phyloP scores from a whole-genome alignment of 1,140 invertebrate species.

The Sipha flava region DNA sequence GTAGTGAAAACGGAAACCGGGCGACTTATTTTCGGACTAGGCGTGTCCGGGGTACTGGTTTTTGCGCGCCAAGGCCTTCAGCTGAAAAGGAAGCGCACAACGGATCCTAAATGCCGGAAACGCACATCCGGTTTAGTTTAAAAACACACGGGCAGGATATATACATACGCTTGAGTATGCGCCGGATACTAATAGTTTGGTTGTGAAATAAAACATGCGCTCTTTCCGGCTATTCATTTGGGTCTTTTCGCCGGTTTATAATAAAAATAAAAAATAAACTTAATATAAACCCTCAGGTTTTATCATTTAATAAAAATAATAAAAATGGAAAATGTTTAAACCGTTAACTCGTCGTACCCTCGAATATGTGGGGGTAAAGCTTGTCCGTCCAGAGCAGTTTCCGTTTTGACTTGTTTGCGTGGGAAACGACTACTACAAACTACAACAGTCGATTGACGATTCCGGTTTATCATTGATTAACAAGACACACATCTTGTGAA shows the following conservation, averaged over 20 bases:
- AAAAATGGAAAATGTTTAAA: neutral
- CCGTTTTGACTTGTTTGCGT: slow-evolving; percentile 3
- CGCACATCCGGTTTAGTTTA: slow-evolving; percentile 15
- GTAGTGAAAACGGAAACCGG: slow-evolving; percentile 12
- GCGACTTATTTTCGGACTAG: slow-evolving; percentile 27
- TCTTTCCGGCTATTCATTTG: slow-evolving; percentile 21
- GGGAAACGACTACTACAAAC: neutral
- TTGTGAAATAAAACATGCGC: slow-evolving; percentile 1
- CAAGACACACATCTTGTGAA: neutral
- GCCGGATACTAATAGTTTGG: slow-evolving; percentile 11
- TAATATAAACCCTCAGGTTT: neutral
- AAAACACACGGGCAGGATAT: slow-evolving; percentile 28
- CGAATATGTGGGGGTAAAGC: neutral
- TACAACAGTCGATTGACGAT: neutral
- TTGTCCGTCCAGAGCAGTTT: neutral
- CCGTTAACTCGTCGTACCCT: neutral
- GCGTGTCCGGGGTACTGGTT: slow-evolving; percentile 11
- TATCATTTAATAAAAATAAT: neutral
- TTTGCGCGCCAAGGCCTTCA: neutral
- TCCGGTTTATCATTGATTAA: slow-evolving; percentile 7
- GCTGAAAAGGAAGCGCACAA: neutral
- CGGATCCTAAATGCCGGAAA: slow-evolving; percentile 29
- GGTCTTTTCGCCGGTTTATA: neutral
- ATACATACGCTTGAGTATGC: neutral
- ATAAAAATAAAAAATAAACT: neutral